phyloP scores from a whole-genome alignment of 1,140 invertebrate species.

The Steinernema khuongi region DNA sequence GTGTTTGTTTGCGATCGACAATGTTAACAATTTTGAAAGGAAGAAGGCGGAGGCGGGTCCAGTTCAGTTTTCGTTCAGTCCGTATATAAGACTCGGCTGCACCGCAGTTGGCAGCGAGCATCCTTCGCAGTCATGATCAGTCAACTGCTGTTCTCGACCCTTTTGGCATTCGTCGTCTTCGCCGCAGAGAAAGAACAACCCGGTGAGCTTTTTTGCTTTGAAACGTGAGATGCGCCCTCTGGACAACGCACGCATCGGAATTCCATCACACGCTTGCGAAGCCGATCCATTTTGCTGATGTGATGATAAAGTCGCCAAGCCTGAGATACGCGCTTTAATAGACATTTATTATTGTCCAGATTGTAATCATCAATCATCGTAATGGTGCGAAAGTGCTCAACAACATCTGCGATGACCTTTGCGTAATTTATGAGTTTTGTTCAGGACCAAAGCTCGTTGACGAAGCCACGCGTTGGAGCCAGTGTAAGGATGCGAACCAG shows the following conservation, averaged over 20 bases:
- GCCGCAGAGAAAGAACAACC: not conserved
- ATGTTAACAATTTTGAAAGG: not conserved
- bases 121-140: conserved; percentile 11
- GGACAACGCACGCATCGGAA: not conserved
- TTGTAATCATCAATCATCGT: too few relatives aligned
- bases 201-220: not conserved
- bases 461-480: conserved; percentile 56
- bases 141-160: not conserved
- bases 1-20: not conserved
- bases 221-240: not conserved
- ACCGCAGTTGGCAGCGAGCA: conserved; percentile 11
- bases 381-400: too few relatives aligned
- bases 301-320: too few relatives aligned
- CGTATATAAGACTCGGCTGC: conserved; percentile 14
- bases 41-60: not conserved
- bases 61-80: not conserved
- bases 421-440: not conserved
- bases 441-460: conserved; percentile 57
- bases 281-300: too few relatives aligned
- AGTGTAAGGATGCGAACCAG: conserved; percentile 49
- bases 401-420: too few relatives aligned
- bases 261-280: too few relatives aligned
- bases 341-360: too few relatives aligned
- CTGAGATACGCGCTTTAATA: too few relatives aligned
- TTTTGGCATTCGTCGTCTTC: conserved; percentile 9